Conservation (phyloP, 2,888 invertebrate species). For the Microplitis deprimator region DNA sequence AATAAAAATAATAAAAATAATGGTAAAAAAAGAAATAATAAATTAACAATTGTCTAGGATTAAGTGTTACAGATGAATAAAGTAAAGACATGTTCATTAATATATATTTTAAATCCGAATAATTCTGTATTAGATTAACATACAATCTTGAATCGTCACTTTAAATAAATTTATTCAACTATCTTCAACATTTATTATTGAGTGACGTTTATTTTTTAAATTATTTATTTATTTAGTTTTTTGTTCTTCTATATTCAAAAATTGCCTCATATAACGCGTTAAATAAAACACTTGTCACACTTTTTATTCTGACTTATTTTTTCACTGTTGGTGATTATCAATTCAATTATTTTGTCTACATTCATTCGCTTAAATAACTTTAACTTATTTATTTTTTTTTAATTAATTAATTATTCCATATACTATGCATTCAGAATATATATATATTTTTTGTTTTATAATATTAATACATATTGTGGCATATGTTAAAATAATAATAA, state of each 20-base stretch:
- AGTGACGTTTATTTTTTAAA: conserved; percentile 34
- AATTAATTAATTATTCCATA: neutral
- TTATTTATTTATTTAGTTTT: conserved; percentile 4
- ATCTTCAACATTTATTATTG: conserved; percentile 58
- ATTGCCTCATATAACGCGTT: conserved; percentile 1
- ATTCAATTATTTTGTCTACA: neutral
- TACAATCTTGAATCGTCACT: conserved; percentile 67
- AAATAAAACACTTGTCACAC: neutral
- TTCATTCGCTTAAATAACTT: neutral
- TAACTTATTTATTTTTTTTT: neutral
- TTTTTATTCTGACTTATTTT: neutral
- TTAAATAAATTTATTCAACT: conserved; percentile 6
- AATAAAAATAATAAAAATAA: neutral
- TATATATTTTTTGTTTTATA: neutral
- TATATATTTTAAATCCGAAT: conserved; percentile 67
- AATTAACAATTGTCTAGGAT: conserved; percentile 59
- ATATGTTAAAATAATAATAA: conserved; percentile 9
- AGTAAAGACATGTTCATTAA: conserved; percentile 65
- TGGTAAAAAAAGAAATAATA: conserved; percentile 32
- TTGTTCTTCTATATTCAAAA: conserved; percentile 4
- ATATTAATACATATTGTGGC: neutral
- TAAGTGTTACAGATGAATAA: conserved; percentile 68
- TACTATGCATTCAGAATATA: conserved; percentile 1
- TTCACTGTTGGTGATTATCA: neutral
- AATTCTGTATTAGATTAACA: conserved; percentile 64